phyloP scores from a whole-genome alignment of 2,888 invertebrate genomes.

The Gasteruption jaculator region DNA sequence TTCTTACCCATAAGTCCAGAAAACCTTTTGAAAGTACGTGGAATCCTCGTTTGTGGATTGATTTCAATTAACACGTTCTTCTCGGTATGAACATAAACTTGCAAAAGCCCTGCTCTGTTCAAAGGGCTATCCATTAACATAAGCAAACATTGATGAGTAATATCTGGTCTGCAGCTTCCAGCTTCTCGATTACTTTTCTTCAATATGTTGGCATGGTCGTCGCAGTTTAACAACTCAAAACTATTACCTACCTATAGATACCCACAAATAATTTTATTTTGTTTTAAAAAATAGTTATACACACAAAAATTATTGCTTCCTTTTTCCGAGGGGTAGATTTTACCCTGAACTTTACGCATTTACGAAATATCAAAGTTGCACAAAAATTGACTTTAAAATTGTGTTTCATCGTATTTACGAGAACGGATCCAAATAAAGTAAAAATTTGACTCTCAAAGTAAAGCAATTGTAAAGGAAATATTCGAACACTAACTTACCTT shows the following conservation, averaged over 20 bases:
- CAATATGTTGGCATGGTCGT: slow-evolving; percentile 82
- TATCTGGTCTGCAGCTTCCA: slow-evolving; percentile 90
- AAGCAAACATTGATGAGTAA: slow-evolving; percentile 93
- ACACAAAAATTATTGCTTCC: neutral
- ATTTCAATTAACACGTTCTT: slow-evolving; percentile 92
- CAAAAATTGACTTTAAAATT: too few species aligned
- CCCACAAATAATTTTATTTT: neutral
- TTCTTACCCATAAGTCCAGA: slow-evolving; percentile 88
- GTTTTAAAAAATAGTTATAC: slow-evolving; percentile 1
- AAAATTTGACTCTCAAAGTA: too few species aligned
- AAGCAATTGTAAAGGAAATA: too few species aligned
- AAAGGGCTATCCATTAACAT: slow-evolving; percentile 98
- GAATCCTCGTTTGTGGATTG: slow-evolving; percentile 95
- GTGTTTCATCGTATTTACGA: too few species aligned
- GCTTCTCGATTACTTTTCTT: slow-evolving; percentile 84
- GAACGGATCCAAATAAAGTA: too few species aligned
- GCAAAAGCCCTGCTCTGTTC: slow-evolving; percentile 92
- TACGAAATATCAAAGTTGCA: too few species aligned
- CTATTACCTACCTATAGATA: slow-evolving; percentile 70
- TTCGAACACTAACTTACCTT: slow-evolving; percentile 67
- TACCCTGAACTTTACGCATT: neutral
- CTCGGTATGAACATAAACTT: slow-evolving; percentile 89
- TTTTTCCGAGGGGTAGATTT: neutral
- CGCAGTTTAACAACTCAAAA: slow-evolving; percentile 90
- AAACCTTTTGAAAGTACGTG: slow-evolving; percentile 94